Evolutionary conservation across 2,113 vertebrate genomes (phyloP).

Genomic region (Phaethon lepturus): DNA sequence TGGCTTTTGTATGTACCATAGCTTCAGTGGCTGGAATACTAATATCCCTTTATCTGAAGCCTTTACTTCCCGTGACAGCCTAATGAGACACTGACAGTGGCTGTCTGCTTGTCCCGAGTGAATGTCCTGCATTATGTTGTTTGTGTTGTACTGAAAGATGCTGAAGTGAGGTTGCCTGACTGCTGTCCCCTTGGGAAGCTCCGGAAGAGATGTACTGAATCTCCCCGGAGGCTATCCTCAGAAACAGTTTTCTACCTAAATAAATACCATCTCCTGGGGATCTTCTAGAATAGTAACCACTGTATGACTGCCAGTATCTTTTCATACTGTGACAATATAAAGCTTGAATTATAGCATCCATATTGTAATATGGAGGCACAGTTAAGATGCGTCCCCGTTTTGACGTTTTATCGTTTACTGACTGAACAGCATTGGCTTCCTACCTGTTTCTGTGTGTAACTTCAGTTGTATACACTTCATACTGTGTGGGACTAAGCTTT

Average conservation of each 20-base stretch:
- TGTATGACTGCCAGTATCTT: background rate
- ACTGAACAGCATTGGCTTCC: background rate
- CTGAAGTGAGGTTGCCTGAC: constrained; percentile 33
- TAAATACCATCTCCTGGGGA: background rate
- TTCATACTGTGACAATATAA: background rate
- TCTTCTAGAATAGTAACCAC: background rate
- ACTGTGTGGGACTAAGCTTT: background rate
- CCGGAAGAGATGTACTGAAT: constrained; percentile 1
- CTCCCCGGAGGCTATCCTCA: background rate
- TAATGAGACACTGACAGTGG: constrained; percentile 22
- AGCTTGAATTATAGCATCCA: background rate
- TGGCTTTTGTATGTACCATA: background rate
- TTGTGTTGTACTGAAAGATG: constrained; percentile 40
- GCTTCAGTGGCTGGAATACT: constrained; percentile 9
- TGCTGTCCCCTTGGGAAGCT: constrained; percentile 32
- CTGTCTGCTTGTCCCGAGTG: constrained; percentile 8
- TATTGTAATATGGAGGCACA: background rate
- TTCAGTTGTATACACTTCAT: background rate
- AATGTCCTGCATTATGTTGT: constrained; percentile 39
- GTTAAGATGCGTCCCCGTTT: background rate
- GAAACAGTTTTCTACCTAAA: constrained; percentile 28
- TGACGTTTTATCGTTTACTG: background rate
- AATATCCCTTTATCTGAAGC: background rate
- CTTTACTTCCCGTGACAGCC: background rate
- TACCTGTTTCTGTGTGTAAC: background rate